A percentile compares a stretch with the other conserved stretches of the same genome.
These are phyloP conservation scores for Cynoglossus semilaevis DNA, from an alignment of 2,113 vertebrate genomes.

Conservation along the genomic window DNA sequence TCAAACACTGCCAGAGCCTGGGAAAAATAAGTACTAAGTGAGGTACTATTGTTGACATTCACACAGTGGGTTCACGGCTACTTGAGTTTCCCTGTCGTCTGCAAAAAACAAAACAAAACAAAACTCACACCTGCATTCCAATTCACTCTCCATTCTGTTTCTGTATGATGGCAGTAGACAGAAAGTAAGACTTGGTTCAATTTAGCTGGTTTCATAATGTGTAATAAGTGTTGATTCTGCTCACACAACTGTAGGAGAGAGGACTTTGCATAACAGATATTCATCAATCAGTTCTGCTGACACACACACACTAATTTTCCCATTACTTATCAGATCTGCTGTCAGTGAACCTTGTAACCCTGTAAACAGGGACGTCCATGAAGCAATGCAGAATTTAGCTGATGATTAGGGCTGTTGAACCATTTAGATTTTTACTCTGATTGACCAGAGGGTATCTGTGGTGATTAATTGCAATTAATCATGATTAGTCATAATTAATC, in stretches of 20 bases:
- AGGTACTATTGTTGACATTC: constrained; percentile 51
- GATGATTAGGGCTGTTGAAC: no score
- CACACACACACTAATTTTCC: neutral
- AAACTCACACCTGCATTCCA: neutral
- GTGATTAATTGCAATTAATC: no score
- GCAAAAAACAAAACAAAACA: constrained; percentile 2
- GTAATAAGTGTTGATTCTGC: neutral
- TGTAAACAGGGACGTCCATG: no score
- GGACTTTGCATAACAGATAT: constrained; percentile 39
- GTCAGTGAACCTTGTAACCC: neutral
- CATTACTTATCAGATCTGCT: neutral
- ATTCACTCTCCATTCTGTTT: neutral
- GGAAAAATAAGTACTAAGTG: constrained; percentile 49
- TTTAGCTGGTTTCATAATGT: neutral
- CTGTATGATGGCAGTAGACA: neutral
- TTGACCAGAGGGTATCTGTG: no score
- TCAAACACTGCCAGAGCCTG: constrained; percentile 53
- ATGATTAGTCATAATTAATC: no score
- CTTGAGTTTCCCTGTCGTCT: neutral
- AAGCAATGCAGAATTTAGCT: no score
- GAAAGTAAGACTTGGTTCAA: neutral
- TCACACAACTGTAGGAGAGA: neutral
- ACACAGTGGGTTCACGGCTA: constrained; percentile 17
- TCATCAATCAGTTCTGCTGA: neutral
- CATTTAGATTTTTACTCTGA: no score